phyloP scores from a whole-genome alignment of 2,888 invertebrate species.

The Strigamia crassipes region DNA sequence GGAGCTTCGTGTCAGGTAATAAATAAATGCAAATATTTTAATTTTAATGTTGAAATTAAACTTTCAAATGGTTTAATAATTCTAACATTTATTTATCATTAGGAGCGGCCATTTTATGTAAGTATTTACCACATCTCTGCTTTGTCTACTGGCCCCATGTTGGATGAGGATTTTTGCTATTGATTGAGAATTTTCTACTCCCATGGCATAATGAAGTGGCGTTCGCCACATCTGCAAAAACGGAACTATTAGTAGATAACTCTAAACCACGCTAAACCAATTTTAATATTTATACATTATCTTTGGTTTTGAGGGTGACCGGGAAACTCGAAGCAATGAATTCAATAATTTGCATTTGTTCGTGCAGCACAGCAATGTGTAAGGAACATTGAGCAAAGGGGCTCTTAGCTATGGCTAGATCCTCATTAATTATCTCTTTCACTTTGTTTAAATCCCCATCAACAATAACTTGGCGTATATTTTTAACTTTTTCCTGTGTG shows the following conservation, averaged over 20 bases:
- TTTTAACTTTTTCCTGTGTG: slow-evolving; percentile 73
- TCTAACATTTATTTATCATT: too few species aligned
- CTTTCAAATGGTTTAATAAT: too few species aligned
- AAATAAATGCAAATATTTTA: too few species aligned
- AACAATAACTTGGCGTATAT: slow-evolving; percentile 74
- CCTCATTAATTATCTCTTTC: slow-evolving; percentile 58
- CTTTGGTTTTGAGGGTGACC: slow-evolving; percentile 75
- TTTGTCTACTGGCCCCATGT: slow-evolving; percentile 79
- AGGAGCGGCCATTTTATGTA: background rate
- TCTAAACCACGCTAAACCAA: too few species aligned
- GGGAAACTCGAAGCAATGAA: slow-evolving; percentile 74
- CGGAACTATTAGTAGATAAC: background rate
- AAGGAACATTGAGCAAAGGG: slow-evolving; percentile 73
- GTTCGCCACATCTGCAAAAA: slow-evolving; percentile 77
- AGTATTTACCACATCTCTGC: slow-evolving; percentile 73
- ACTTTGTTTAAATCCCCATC: slow-evolving; percentile 68
- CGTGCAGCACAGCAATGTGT: slow-evolving; percentile 83
- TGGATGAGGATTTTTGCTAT: slow-evolving; percentile 79
- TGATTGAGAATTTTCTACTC: slow-evolving; percentile 79
- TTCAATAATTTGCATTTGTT: slow-evolving; percentile 79
- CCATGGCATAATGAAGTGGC: slow-evolving; percentile 89
- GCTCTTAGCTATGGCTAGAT: slow-evolving; percentile 68
- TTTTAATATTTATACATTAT: slow-evolving; percentile 71
- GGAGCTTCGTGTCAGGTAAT: too few species aligned
- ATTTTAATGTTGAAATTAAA: too few species aligned